These are phyloP conservation scores for Eulemur mongoz DNA, from an alignment of 2,797 vertebrate genomes.

Conservation along the genomic window DNA sequence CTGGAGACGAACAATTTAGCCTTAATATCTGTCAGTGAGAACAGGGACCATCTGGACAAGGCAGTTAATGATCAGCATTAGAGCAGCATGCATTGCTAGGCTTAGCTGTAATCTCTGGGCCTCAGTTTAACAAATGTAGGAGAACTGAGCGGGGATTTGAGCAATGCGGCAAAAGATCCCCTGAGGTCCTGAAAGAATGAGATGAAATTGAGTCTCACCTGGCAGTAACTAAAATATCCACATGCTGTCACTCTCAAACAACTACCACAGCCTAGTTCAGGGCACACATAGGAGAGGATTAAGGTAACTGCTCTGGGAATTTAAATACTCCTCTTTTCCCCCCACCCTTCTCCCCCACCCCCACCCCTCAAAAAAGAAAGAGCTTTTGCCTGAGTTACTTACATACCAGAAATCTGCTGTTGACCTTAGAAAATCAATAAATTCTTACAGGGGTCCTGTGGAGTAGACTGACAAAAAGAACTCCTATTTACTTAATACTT, in stretches of 20 bases:
- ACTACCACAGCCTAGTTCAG: not conserved
- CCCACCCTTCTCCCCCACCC: not conserved
- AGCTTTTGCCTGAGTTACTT: not conserved
- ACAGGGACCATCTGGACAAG: constrained; percentile 75
- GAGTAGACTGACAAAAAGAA: not conserved
- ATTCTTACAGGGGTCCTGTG: not conserved
- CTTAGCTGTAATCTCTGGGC: constrained; percentile 53
- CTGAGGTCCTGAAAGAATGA: constrained; percentile 46
- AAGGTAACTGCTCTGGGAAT: constrained; percentile 21
- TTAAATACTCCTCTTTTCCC: not conserved
- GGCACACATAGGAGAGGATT: not conserved
- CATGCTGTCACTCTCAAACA: not conserved
- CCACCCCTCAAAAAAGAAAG: not conserved
- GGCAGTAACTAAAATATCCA: constrained; percentile 39
- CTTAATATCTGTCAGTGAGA: constrained; percentile 74
- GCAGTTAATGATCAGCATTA: constrained; percentile 73
- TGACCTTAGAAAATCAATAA: constrained; percentile 33
- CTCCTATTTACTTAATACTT: not conserved
- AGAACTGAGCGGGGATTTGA: constrained; percentile 61
- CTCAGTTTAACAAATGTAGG: constrained; percentile 72
- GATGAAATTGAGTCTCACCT: constrained; percentile 47
- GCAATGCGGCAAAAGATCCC: constrained; percentile 37
- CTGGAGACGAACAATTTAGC: constrained; percentile 73
- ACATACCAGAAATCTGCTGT: constrained; percentile 30
- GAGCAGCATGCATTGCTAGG: constrained; percentile 54